Evolutionary conservation across 2,113 vertebrate species (phyloP), one percentile per base, ranked within the genome.

Genomic region (Crotalus viridis): DNA sequence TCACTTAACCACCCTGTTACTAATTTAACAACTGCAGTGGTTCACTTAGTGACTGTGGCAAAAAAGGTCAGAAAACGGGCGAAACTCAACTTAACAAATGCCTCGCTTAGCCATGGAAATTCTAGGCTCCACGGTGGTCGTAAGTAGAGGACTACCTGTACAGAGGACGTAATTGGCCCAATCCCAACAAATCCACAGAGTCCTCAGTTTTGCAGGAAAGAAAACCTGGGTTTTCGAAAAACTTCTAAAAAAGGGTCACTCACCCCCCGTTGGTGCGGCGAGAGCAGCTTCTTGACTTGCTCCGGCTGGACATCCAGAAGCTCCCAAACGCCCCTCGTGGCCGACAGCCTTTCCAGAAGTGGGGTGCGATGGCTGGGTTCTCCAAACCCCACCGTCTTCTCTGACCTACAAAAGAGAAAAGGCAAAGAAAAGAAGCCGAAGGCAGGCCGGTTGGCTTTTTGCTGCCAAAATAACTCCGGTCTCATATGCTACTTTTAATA

Each of bases 251-350:
- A 28, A 10, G 10, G 15, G 21, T 33, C 28, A 17, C 97, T 98
- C 94, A 99, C 98, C 98, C 98, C 98, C 0, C 96, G 93, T 19
- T 97, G 97, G 89, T 97, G 97, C 17, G 94, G 96, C 94, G 95
- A 93, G 24, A 99, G 92, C 0, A 98, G 96, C 8, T 96, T 92
- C 2, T 96, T 96, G 33, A 97, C 98, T 24, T 97, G 95, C 95
- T 96, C 98, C 0, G 95, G 91, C 0, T 90, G 94, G 24, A 94
- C 89, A 0, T 98, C 97, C 85, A 97, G 97, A 46, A 97, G 56
- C 92, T 96, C 96, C 98, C 98, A 99, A 39, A 98, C 96, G 0
- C 96, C 94, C 93, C 96, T 95, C 15, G 97, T 98, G 81, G 96
- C 95, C 81, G 24, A 96, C 81, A 99, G 97, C 43, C 96, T 96